phyloP scores from a whole-genome alignment of 2,888 invertebrate species.

The Meganola albula region DNA sequence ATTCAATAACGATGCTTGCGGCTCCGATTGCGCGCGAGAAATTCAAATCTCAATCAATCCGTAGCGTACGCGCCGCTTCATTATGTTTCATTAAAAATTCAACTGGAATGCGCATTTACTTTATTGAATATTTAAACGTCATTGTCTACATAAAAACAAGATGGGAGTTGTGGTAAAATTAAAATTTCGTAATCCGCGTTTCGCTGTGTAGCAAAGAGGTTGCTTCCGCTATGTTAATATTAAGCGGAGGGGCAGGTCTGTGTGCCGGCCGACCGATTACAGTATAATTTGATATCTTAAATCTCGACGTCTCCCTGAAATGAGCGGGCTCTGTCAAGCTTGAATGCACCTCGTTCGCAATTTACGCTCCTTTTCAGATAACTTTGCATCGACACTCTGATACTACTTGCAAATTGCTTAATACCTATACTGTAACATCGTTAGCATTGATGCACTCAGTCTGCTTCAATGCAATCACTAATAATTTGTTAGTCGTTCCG shows the following conservation, averaged over 20 bases:
- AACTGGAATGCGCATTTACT: conserved; percentile 64
- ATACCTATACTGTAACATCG: conserved; percentile 27
- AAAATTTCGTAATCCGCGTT: conserved; percentile 62
- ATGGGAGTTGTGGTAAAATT: conserved; percentile 61
- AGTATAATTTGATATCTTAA: conserved; percentile 71
- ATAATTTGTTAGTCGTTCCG: conserved; percentile 7
- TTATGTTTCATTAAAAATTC: conserved; percentile 72
- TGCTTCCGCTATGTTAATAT: conserved; percentile 67
- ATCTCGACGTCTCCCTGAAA: conserved; percentile 53
- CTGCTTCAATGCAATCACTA: conserved; percentile 8
- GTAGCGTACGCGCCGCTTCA: conserved; percentile 50
- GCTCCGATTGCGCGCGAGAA: conserved; percentile 62
- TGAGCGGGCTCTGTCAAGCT: conserved; percentile 52
- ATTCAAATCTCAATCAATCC: conserved; percentile 73
- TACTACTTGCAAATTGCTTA: conserved; percentile 40
- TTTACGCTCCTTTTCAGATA: conserved; percentile 64
- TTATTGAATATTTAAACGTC: conserved; percentile 69
- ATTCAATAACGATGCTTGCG: conserved; percentile 54
- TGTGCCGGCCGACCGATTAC: conserved; percentile 58
- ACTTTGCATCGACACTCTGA: conserved; percentile 33
- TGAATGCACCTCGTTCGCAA: conserved; percentile 65
- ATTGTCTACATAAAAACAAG: conserved; percentile 62
- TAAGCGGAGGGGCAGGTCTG: conserved; percentile 43
- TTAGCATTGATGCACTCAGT: conserved; percentile 30
- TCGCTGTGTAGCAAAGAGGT: conserved; percentile 55